phyloP scores from a whole-genome alignment of 2,797 vertebrate genomes.

The Artibeus lituratus region DNA sequence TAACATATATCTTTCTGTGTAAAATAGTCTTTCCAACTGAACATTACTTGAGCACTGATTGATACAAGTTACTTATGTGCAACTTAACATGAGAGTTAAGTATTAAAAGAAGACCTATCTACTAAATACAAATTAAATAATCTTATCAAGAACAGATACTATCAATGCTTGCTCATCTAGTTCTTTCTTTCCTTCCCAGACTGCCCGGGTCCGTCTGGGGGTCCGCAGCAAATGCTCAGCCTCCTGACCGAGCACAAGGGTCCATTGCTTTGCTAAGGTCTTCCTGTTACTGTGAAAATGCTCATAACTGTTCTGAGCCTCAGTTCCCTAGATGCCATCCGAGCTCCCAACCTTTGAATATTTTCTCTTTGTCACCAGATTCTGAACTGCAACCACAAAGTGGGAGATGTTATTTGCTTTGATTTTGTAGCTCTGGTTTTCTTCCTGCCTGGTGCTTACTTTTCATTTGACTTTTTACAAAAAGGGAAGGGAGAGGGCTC shows the following conservation, averaged over 20 bases:
- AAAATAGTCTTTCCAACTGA: neutral
- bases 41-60: neutral
- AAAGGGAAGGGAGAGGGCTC: neutral
- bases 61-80: neutral
- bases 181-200: neutral
- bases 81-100: neutral
- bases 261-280: neutral
- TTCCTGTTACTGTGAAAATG: neutral
- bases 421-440: slow-evolving; percentile 26
- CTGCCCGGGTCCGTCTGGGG: neutral
- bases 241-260: neutral
- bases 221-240: neutral
- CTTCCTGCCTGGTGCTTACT: neutral
- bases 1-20: neutral
- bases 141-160: neutral
- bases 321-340: neutral
- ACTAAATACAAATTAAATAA: neutral
- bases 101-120: slow-evolving; percentile 7
- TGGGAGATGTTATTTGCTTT: slow-evolving; percentile 11
- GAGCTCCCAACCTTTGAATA: slow-evolving; percentile 15
- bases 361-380: slow-evolving; percentile 26
- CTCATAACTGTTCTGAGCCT: neutral
- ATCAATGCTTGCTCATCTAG: neutral
- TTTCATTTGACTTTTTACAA: slow-evolving; percentile 42
- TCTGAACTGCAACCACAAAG: slow-evolving; percentile 1